Percentiles rank a stretch among this genome's conserved stretches.
Conservation (phyloP, 1,140 invertebrate species). For the Euwallacea similis region DNA sequence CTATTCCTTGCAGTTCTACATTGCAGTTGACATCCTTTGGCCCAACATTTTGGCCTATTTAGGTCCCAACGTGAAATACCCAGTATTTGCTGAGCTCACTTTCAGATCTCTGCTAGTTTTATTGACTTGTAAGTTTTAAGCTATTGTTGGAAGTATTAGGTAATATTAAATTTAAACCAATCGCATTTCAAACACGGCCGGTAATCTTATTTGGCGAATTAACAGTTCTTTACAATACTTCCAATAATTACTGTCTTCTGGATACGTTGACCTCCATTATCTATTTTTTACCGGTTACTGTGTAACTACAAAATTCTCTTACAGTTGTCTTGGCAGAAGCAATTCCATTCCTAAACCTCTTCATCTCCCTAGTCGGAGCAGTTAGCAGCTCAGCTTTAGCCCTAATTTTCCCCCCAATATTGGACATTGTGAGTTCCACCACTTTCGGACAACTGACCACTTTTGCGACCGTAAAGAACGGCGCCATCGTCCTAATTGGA, state of each 20-base stretch:
- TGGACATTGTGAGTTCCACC: constrained; percentile 61
- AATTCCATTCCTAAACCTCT: constrained; percentile 80
- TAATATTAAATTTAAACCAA: constrained; percentile 1
- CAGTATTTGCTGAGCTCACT: constrained; percentile 60
- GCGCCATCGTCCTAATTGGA: constrained; percentile 69
- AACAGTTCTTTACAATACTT: background rate
- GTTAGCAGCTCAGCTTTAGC: constrained; percentile 82
- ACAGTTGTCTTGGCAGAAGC: constrained; percentile 77
- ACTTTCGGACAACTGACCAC: constrained; percentile 44
- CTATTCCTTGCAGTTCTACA: constrained; percentile 87
- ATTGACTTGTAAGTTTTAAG: constrained; percentile 71
- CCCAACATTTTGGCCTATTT: constrained; percentile 56
- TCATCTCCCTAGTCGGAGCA: constrained; percentile 90
- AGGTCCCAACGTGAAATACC: constrained; percentile 57
- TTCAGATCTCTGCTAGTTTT: constrained; percentile 69
- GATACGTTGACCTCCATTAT: background rate
- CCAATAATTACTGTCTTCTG: constrained; percentile 3
- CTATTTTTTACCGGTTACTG: too few species aligned
- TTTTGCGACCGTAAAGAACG: constrained; percentile 65
- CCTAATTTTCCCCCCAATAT: constrained; percentile 84
- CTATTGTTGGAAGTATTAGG: background rate
- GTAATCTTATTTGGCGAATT: background rate
- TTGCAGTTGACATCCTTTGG: constrained; percentile 72
- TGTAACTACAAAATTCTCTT: constrained; percentile 60
- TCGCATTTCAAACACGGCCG: background rate